phyloP scores from a whole-genome alignment of 53 echinoderm and acorn worm species.

The Hippasteria phrygiana region DNA sequence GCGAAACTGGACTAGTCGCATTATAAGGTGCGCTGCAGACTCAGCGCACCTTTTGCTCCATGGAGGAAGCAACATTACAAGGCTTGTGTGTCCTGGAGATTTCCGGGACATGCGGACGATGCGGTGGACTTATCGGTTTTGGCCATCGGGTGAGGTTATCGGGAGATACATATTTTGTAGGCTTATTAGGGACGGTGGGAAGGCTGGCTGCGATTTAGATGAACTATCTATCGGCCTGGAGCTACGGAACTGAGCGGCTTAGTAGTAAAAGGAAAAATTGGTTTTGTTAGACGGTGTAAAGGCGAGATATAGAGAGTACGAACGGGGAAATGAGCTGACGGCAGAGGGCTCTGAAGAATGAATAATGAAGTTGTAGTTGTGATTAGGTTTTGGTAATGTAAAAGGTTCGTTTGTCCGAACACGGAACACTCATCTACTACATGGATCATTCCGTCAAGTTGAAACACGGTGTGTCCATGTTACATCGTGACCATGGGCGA shows the following conservation, averaged over 20 bases:
- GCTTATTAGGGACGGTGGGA: slow-evolving; percentile 21
- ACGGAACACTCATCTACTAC: too few relatives aligned
- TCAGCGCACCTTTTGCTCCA: not conserved
- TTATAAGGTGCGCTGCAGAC: not conserved
- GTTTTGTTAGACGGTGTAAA: slow-evolving; percentile 6
- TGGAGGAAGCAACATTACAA: not conserved
- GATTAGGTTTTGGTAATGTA: too few relatives aligned
- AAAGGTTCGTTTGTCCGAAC: too few relatives aligned
- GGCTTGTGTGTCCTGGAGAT: not conserved
- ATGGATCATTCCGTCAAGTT: too few relatives aligned
- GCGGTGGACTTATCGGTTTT: not conserved
- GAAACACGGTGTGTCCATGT: too few relatives aligned
- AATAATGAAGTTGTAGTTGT: too few relatives aligned
- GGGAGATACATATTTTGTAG: not conserved
- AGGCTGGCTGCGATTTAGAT: not conserved
- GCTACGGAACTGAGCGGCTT: not conserved
- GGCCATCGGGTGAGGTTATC: slow-evolving; percentile 27
- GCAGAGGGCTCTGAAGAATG: not conserved
- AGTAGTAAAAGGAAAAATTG: not conserved
- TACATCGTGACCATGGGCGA: too few relatives aligned
- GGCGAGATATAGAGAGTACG: not conserved
- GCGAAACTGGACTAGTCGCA: slow-evolving; percentile 18
- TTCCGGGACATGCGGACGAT: not conserved
- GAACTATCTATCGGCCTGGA: not conserved
- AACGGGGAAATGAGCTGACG: not conserved